Evolutionary conservation across 1,140 invertebrate genomes (phyloP).

Genomic region (Anoplophora glabripennis): DNA sequence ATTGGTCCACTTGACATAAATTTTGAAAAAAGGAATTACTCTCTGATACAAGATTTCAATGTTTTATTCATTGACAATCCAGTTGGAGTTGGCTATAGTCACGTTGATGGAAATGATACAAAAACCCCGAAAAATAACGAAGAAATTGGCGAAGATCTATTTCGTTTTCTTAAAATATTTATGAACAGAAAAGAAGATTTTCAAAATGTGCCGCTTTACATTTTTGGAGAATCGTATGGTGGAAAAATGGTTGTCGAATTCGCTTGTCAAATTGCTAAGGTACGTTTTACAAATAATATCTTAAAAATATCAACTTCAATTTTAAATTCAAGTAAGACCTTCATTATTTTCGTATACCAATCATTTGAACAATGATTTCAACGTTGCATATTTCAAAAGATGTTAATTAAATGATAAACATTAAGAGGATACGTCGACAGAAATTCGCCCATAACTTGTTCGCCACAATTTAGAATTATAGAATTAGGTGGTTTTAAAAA

Average conservation of each 20-base stretch:
- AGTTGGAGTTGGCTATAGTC: constrained; percentile 68
- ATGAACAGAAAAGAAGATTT: constrained; percentile 54
- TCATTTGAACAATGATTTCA: too few species aligned
- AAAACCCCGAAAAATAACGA: constrained; percentile 54
- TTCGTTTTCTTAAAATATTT: constrained; percentile 55
- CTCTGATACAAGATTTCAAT: constrained; percentile 62
- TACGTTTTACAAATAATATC: constrained; percentile 23
- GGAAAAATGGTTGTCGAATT: constrained; percentile 66
- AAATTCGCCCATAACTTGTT: too few species aligned
- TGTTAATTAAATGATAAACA: too few species aligned
- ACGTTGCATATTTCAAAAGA: too few species aligned
- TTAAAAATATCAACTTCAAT: neutral
- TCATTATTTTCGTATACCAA: too few species aligned
- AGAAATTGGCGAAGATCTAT: constrained; percentile 62
- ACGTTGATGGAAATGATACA: constrained; percentile 52
- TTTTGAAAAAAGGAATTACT: constrained; percentile 53
- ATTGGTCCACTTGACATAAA: constrained; percentile 57
- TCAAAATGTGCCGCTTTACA: constrained; percentile 59
- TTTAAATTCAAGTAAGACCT: too few species aligned
- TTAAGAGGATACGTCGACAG: too few species aligned
- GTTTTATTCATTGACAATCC: constrained; percentile 68
- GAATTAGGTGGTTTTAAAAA: too few species aligned
- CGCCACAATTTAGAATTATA: too few species aligned
- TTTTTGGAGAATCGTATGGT: constrained; percentile 68
- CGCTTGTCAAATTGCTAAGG: constrained; percentile 47